Conservation (phyloP, 2,888 invertebrate genomes). For the Sceliomorpha sp. region DNA sequence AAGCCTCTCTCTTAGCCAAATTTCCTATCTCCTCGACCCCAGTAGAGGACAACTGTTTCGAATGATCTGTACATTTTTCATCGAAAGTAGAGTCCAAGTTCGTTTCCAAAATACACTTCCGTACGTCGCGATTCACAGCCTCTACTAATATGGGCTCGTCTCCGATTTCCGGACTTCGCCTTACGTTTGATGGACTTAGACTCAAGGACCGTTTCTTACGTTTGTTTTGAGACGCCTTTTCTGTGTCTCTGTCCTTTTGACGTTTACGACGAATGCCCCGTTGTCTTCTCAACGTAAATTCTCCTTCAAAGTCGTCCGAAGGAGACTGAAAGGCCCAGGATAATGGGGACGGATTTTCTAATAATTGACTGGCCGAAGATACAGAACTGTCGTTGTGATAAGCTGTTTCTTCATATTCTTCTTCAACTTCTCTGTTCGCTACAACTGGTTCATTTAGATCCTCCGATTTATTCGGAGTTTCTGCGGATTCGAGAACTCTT, state of each 20-base stretch:
- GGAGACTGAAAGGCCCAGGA: constrained; percentile 76
- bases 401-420: constrained; percentile 41
- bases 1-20: constrained; percentile 56
- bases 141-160: constrained; percentile 60
- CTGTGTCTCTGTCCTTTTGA: constrained; percentile 59
- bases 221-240: constrained; percentile 62
- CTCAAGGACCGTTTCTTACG: constrained; percentile 66
- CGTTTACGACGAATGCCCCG: constrained; percentile 76
- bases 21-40: constrained; percentile 31
- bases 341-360: constrained; percentile 77
- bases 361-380: constrained; percentile 74
- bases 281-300: constrained; percentile 75
- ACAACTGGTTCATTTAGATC: constrained; percentile 65
- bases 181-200: constrained; percentile 51
- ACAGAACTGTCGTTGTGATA: constrained; percentile 74
- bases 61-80: constrained; percentile 28
- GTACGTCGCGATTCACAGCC: constrained; percentile 75
- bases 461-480: constrained; percentile 36
- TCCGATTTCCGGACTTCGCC: constrained; percentile 31
- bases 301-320: constrained; percentile 69
- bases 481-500: constrained; percentile 59
- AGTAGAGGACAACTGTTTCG: constrained; percentile 7
- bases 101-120: constrained; percentile 72
- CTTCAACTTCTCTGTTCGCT: constrained; percentile 53
- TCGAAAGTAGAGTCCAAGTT: constrained; percentile 70